These are phyloP conservation scores for Drosophila maculinotata DNA, from an alignment of 2,888 invertebrate genomes.

Conservation along the genomic window DNA sequence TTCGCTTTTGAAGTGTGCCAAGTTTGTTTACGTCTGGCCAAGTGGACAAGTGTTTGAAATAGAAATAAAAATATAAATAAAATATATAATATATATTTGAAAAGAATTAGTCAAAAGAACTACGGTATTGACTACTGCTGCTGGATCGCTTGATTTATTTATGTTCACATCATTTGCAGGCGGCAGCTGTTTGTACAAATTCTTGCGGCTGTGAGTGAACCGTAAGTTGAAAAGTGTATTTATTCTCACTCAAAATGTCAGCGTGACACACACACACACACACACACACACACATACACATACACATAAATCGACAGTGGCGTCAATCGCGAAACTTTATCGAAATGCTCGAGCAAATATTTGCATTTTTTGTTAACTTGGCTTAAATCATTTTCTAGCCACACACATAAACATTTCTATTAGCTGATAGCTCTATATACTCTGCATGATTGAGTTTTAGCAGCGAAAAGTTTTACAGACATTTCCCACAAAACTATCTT, in stretches of 20 bases:
- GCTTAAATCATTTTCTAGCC: constrained; percentile 24
- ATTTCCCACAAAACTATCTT: neutral
- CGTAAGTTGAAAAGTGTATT: constrained; percentile 48
- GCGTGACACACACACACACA: constrained; percentile 22
- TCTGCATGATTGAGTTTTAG: too few species aligned
- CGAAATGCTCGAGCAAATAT: constrained; percentile 36
- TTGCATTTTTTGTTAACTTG: constrained; percentile 33
- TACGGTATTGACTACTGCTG: too few species aligned
- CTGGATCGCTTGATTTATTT: constrained; percentile 31
- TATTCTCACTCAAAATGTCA: constrained; percentile 20
- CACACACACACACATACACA: constrained; percentile 30
- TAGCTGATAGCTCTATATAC: neutral
- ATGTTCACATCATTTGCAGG: constrained; percentile 32
- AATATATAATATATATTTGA: constrained; percentile 1
- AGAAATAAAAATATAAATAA: neutral
- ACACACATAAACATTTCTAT: neutral
- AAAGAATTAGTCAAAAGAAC: constrained; percentile 5
- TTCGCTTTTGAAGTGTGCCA: constrained; percentile 27
- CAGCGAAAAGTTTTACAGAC: constrained; percentile 3
- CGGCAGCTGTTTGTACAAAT: constrained; percentile 44
- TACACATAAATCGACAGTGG: constrained; percentile 45
- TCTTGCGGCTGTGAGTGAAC: constrained; percentile 14
- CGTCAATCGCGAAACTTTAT: constrained; percentile 36
- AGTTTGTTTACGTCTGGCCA: constrained; percentile 29
- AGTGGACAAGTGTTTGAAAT: constrained; percentile 39